These are phyloP conservation scores for Panthera tigris DNA, from an alignment of 2,113 vertebrate genomes.

Conservation along the genomic window DNA sequence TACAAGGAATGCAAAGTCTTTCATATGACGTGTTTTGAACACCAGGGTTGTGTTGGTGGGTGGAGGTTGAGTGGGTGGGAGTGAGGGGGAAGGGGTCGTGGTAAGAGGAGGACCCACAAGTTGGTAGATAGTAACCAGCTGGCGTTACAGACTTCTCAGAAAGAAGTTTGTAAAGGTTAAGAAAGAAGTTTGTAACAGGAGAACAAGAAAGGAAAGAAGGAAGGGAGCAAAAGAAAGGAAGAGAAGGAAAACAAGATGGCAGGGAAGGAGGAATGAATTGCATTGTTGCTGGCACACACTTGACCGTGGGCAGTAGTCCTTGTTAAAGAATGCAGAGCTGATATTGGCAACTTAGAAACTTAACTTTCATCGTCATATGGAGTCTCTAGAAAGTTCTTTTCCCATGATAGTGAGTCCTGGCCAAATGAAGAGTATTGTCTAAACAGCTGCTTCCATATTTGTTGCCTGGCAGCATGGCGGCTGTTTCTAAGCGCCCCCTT, in stretches of 20 bases:
- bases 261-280: neutral
- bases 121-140: neutral
- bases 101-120: neutral
- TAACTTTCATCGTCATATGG: neutral
- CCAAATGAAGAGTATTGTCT: neutral
- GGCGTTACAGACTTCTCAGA: neutral
- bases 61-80: neutral
- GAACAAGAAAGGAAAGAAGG: neutral
- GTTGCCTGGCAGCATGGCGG: neutral
- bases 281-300: neutral
- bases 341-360: neutral
- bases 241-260: neutral
- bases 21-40: neutral
- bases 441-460: neutral
- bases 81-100: rapidly evolving
- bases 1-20: neutral
- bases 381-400: slow-evolving; percentile 14
- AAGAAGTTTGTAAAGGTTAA: neutral
- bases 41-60: neutral
- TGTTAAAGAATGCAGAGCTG: slow-evolving; percentile 24
- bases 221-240: neutral
- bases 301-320: neutral
- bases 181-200: neutral
- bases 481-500: neutral
- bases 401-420: neutral